Evolutionary conservation across 1,140 invertebrate species (phyloP).

Genomic region (Plodia interpunctella): DNA sequence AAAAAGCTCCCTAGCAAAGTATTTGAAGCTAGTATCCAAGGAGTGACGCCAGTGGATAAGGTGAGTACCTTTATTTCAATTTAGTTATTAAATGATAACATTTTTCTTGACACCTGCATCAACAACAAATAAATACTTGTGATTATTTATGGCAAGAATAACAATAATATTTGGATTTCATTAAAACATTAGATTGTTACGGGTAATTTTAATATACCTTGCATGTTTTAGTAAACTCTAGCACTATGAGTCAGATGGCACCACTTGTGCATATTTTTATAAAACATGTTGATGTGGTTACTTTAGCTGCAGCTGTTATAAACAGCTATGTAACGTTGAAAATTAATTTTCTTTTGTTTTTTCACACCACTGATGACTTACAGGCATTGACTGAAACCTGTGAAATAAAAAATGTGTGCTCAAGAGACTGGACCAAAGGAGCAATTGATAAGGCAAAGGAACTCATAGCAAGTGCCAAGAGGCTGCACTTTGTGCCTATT

Average conservation of each 20-base stretch:
- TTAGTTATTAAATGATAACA: too few relatives aligned
- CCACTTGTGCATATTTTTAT: background rate
- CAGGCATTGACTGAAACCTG: constrained; percentile 35
- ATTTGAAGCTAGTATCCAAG: constrained; percentile 58
- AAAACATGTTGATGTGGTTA: too few relatives aligned
- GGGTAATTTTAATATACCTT: background rate
- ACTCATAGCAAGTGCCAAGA: constrained; percentile 29
- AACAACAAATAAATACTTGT: too few relatives aligned
- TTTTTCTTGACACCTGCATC: too few relatives aligned
- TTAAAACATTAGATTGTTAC: too few relatives aligned
- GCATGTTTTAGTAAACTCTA: background rate
- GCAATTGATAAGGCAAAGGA: constrained; percentile 30
- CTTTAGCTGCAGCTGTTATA: too few relatives aligned
- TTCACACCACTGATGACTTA: background rate
- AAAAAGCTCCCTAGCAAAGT: constrained; percentile 45
- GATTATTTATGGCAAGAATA: too few relatives aligned
- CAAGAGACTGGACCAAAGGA: constrained; percentile 36
- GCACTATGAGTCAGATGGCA: background rate
- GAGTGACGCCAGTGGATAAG: constrained; percentile 45
- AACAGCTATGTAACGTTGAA: too few relatives aligned
- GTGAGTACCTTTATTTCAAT: constrained; percentile 17
- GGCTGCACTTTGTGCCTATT: constrained; percentile 35
- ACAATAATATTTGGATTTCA: too few relatives aligned
- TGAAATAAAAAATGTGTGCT: constrained; percentile 30
- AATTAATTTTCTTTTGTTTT: too few relatives aligned